Conservation (phyloP, 2,797 vertebrate species). For the Monodelphis domestica region DNA sequence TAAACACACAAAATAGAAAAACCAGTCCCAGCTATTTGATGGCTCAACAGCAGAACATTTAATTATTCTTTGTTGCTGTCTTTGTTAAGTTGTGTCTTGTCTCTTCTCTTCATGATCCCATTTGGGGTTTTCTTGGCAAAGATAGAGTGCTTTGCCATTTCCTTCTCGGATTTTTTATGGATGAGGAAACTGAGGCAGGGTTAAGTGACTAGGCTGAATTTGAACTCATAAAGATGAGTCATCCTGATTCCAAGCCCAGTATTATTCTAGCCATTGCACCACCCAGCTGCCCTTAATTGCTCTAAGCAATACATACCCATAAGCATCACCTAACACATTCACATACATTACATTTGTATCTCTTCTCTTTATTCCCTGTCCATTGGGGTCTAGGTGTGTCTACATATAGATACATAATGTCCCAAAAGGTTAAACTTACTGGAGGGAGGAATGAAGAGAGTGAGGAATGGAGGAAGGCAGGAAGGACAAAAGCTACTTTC, state of each 20-base stretch:
- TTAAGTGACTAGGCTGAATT: no score
- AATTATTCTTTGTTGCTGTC: no score
- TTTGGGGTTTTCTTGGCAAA: no score
- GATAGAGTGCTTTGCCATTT: no score
- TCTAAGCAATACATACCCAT: not conserved
- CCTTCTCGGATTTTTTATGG: no score
- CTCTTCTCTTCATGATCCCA: no score
- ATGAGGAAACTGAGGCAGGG: no score
- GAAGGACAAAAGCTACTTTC: not conserved
- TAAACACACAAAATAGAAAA: not conserved
- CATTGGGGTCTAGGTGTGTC: not conserved
- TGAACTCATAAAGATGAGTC: no score
- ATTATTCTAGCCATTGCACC: no score
- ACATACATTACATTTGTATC: not conserved
- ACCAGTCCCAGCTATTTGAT: not conserved
- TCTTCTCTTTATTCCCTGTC: not conserved
- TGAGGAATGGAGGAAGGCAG: not conserved
- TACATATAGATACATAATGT: not conserved
- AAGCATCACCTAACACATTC: not conserved
- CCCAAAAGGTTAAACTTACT: not conserved
- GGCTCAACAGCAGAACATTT: not conserved
- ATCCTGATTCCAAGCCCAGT: no score
- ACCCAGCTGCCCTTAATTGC: no score
- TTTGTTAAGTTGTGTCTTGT: no score
- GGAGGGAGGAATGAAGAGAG: not conserved